Base-by-base conservation (phyloP, 2,888 invertebrate genomes). In the Pandemis corylana region DNA sequence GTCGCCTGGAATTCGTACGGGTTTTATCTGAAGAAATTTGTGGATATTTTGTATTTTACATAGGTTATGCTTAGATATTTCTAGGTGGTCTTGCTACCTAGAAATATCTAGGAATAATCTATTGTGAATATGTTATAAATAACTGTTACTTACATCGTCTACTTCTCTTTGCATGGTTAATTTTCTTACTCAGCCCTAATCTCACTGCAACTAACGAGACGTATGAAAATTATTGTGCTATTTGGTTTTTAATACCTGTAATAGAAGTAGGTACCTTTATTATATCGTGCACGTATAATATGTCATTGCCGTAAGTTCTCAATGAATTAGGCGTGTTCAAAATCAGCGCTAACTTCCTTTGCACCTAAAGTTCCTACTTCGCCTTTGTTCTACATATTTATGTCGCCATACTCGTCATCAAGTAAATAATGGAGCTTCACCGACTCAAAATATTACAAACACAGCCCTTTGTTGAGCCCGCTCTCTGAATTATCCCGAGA, bases 401-500 rank as follows among this genome's bases (percentile, higher is more conserved):
- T 53, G 51, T 68, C 68, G 28, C 28, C 28, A 36, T 36, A 36
- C 28, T 36, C 28, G 13, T 44, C 68, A 65, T 66, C 61, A 51
- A 69, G 61, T 44, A 65, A 69, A 73, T 73, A 73, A 73, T 65
- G 69, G 56, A 46, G 64, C 68, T 73, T 56, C 51, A 13, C 51
- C 49, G 41, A 56, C 41, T 67, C 68, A 49, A 69, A 68, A 65
- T 73, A 68, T 73, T 53, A 49, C 67, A 41, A 72, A 67, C 71
- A 67, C 65, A 20, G 63, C 59, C 64, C 65, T 69, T 73, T 73
- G 68, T 73, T 73, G 6, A 68, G 51, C 68, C n/a, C 20, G 41
- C 65, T 64, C 46, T 59, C 59, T 15, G 46, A 64, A 59, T 56
- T 73, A 69, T 59, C 49, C 65, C 28, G 42, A 51, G 51, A 51